Evolutionary conservation across 2,113 vertebrate genomes (phyloP).

Genomic region (Notarius quadriscutis): DNA sequence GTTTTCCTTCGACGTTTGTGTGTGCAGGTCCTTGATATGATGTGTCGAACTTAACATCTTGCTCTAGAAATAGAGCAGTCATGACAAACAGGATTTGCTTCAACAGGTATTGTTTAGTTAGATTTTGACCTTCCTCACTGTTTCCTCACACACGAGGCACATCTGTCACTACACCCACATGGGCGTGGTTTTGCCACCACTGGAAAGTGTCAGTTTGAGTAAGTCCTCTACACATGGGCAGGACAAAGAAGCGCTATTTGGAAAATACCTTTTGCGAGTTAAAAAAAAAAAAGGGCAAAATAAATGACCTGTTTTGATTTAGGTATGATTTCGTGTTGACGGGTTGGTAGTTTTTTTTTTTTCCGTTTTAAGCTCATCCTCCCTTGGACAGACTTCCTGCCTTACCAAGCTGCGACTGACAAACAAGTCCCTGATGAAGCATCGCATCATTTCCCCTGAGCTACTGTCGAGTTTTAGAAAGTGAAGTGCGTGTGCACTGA

Average conservation of each 20-base stretch:
- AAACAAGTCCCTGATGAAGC: constrained; percentile 66
- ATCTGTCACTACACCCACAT: neutral
- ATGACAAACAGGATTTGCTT: neutral
- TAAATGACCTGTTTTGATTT: constrained; percentile 26
- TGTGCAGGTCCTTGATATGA: neutral
- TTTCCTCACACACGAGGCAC: neutral
- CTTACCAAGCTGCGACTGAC: constrained; percentile 55
- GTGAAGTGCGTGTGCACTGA: neutral
- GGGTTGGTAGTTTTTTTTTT: neutral
- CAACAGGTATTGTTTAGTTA: neutral
- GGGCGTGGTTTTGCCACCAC: neutral
- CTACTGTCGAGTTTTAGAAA: constrained; percentile 29
- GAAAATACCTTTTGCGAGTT: neutral
- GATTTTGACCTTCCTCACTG: neutral
- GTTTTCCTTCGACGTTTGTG: neutral
- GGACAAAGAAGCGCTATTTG: neutral
- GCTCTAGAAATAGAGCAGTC: neutral
- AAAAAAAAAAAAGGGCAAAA: neutral
- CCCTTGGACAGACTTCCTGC: constrained; percentile 63
- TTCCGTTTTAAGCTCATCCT: constrained; percentile 43
- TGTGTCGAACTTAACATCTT: neutral
- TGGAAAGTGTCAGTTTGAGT: neutral
- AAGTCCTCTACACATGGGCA: neutral
- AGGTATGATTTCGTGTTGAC: neutral
- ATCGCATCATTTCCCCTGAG: constrained; percentile 64